Evolutionary conservation across 30 jellyfish, hydroid and myxozoan genomes (phyloP).

Genomic region (Hydractinia echinata): DNA sequence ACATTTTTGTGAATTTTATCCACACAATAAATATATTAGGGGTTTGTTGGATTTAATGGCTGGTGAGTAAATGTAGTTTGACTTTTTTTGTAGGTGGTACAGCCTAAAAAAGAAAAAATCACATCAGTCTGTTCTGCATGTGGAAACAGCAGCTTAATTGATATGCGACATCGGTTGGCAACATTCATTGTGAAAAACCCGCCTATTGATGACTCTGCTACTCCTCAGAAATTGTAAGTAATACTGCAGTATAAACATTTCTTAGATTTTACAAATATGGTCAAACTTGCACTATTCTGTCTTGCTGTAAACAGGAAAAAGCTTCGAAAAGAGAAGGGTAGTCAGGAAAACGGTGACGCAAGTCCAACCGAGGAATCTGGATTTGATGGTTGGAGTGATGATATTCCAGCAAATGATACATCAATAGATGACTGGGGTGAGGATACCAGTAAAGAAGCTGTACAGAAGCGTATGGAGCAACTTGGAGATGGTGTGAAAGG

Average conservation of each 20-base stretch:
- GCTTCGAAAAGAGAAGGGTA: constrained; percentile 33
- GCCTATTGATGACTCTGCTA: constrained; percentile 71
- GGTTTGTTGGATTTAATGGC: no score
- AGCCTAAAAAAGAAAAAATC: constrained; percentile 86
- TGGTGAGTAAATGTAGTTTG: no score
- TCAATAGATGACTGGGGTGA: constrained; percentile 86
- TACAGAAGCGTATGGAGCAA: constrained; percentile 70
- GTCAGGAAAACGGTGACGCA: constrained; percentile 29
- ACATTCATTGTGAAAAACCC: constrained; percentile 94
- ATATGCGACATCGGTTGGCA: constrained; percentile 81
- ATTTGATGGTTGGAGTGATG: constrained; percentile 54
- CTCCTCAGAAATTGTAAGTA: constrained; percentile 94
- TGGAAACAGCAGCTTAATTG: constrained; percentile 79
- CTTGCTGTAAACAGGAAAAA: constrained; percentile 8
- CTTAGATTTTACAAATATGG: background rate
- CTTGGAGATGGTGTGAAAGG: constrained; percentile 91
- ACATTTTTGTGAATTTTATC: no score
- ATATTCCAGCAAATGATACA: constrained; percentile 11
- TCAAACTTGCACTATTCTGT: background rate
- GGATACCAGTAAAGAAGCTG: constrained; percentile 96
- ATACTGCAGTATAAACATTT: background rate
- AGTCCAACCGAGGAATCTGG: constrained; percentile 54
- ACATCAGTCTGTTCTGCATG: constrained; percentile 90
- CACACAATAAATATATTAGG: no score
- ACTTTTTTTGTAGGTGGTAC: constrained; percentile 47